These are phyloP conservation scores for Otus sunia DNA, from an alignment of 2,113 vertebrate genomes.

Conservation along the genomic window DNA sequence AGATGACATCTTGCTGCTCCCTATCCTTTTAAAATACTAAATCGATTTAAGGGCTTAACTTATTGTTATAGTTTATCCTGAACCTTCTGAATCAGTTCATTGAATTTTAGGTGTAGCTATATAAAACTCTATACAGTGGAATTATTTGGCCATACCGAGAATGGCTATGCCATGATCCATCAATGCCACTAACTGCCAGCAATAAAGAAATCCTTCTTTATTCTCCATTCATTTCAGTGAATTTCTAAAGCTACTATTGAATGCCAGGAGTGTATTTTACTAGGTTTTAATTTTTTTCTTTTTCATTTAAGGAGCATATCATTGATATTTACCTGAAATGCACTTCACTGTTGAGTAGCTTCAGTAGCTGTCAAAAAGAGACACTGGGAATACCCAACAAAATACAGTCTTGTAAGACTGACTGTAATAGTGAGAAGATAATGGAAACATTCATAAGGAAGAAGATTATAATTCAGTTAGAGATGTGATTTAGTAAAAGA, in stretches of 20 bases:
- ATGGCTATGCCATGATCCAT: slow-evolving; percentile 65
- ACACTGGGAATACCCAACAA: neutral
- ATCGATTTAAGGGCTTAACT: slow-evolving; percentile 74
- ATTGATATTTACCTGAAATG: slow-evolving; percentile 25
- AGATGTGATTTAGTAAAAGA: slow-evolving; percentile 25
- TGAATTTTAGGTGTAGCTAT: slow-evolving; percentile 77
- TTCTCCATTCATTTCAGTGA: slow-evolving; percentile 52
- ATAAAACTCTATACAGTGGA: slow-evolving; percentile 73
- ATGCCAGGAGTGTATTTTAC: slow-evolving; percentile 16
- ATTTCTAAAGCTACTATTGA: slow-evolving; percentile 63
- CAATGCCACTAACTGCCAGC: slow-evolving; percentile 71
- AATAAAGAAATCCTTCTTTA: slow-evolving; percentile 57
- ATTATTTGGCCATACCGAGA: slow-evolving; percentile 69
- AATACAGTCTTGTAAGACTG: neutral
- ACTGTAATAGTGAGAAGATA: neutral
- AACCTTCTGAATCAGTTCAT: slow-evolving; percentile 78
- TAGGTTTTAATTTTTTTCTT: slow-evolving; percentile 57
- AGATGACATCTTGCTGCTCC: slow-evolving; percentile 63
- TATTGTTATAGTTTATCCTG: slow-evolving; percentile 77
- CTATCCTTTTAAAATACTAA: slow-evolving; percentile 62
- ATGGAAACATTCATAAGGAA: slow-evolving; percentile 21
- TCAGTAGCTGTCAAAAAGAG: neutral
- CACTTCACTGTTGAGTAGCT: neutral
- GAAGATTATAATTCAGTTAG: slow-evolving; percentile 29
- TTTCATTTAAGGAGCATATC: slow-evolving; percentile 14